Conservation (phyloP, 2,888 invertebrate genomes). For the Helleia helle region DNA sequence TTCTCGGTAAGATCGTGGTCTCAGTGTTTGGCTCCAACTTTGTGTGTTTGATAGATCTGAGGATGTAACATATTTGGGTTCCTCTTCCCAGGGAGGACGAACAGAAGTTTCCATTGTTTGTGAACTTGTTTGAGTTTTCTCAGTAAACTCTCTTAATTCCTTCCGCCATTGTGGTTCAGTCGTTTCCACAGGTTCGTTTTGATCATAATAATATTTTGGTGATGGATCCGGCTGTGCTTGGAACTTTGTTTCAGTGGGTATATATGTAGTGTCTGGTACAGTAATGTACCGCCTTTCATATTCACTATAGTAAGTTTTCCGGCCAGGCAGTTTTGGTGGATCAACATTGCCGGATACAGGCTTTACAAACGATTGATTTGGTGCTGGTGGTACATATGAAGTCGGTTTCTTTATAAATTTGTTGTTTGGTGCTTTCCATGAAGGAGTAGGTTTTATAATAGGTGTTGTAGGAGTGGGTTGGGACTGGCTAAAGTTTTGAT, state of each 20-base stretch:
- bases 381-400: conserved; percentile 61
- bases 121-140: conserved; percentile 49
- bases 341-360: conserved; percentile 36
- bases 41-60: conserved; percentile 47
- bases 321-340: conserved; percentile 44
- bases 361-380: conserved; percentile 62
- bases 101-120: conserved; percentile 39
- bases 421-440: conserved; percentile 39
- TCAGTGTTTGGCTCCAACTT: conserved; percentile 63
- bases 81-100: conserved; percentile 59
- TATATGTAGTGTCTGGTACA: conserved; percentile 60
- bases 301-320: conserved; percentile 66
- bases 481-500: conserved; percentile 44
- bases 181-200: conserved; percentile 49
- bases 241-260: conserved; percentile 53
- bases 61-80: conserved; percentile 42
- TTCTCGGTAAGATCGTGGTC: conserved; percentile 60
- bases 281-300: conserved; percentile 65
- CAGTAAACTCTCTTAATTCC: conserved; percentile 63
- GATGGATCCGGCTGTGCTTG: conserved; percentile 62
- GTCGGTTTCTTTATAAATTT: conserved; percentile 53
- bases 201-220: conserved; percentile 61
- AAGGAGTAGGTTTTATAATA: conserved; percentile 29
- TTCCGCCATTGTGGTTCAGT: conserved; percentile 66
- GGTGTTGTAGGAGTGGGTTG: conserved; percentile 33